phyloP scores from a whole-genome alignment of 2,888 invertebrate species.

The Campaea margaritaria region DNA sequence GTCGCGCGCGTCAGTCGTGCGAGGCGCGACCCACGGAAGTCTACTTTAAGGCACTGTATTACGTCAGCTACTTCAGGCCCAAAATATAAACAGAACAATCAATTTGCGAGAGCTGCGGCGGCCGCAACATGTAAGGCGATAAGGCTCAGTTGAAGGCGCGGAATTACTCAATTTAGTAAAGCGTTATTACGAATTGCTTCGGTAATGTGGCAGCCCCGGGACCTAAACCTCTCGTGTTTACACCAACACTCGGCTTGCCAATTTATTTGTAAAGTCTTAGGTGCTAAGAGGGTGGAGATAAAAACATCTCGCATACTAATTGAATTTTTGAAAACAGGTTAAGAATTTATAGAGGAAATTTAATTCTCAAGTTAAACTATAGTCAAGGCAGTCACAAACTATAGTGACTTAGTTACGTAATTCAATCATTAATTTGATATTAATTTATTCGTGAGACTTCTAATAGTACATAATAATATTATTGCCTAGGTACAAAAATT shows the following conservation, averaged over 20 bases:
- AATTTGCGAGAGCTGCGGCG: conserved; percentile 6
- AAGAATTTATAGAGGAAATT: no score
- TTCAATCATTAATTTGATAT: no score
- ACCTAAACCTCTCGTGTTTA: conserved; percentile 17
- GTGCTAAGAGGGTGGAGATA: neutral
- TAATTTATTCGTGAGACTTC: no score
- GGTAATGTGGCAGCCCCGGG: conserved; percentile 33
- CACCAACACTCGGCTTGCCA: conserved; percentile 2
- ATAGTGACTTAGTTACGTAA: no score
- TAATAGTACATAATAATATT: no score
- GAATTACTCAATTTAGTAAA: conserved; percentile 39
- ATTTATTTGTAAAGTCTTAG: conserved; percentile 1
- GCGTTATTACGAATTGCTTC: conserved; percentile 36
- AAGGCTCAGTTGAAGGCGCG: conserved; percentile 28
- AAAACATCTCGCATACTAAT: neutral
- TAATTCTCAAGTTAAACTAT: no score
- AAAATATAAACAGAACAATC: conserved; percentile 22
- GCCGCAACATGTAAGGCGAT: conserved; percentile 21
- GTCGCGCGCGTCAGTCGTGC: no score
- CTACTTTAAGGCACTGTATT: no score
- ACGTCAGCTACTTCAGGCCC: neutral
- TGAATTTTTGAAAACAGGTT: no score
- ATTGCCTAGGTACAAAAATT: no score
- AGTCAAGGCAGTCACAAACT: no score
- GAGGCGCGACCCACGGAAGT: no score